phyloP scores from a whole-genome alignment of 2,888 invertebrate species.

The Aleiodes alternator region DNA sequence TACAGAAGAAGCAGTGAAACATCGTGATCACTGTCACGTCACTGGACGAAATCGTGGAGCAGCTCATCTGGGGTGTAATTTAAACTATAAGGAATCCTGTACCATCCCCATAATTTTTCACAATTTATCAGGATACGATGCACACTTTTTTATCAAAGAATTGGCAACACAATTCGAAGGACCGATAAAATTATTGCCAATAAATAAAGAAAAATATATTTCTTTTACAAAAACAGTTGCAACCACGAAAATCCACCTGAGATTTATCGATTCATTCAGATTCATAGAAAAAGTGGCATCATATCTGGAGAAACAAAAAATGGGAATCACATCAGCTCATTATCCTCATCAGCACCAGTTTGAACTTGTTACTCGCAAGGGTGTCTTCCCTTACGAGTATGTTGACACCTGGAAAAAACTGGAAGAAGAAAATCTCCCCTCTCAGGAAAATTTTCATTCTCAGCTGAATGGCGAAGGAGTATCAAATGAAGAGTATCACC shows the following conservation, averaged over 20 bases:
- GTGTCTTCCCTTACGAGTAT: too few species aligned
- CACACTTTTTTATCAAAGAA: too few species aligned
- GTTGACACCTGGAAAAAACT: too few species aligned
- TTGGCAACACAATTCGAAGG: neutral
- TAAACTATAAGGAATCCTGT: neutral
- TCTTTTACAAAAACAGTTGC: neutral
- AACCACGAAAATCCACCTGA: neutral
- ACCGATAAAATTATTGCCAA: neutral
- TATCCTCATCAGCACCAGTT: too few species aligned
- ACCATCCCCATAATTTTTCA: neutral
- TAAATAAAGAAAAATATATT: neutral
- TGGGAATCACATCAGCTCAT: neutral
- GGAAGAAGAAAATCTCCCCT: too few species aligned
- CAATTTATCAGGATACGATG: constrained; percentile 54
- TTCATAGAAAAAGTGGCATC: neutral
- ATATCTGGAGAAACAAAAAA: neutral
- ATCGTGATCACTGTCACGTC: too few species aligned
- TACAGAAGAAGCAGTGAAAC: too few species aligned
- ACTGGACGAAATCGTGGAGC: too few species aligned
- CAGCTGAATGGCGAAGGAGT: constrained; percentile 40
- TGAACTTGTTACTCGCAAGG: too few species aligned
- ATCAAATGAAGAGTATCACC: constrained; percentile 41
- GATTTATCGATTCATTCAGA: neutral
- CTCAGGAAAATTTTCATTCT: too few species aligned
- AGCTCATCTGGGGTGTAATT: neutral